Percentiles rank a stretch among this genome's conserved stretches.
These are phyloP conservation scores for Anguilla marmorata DNA, from an alignment of 2,797 vertebrate species.

Conservation along the genomic window DNA sequence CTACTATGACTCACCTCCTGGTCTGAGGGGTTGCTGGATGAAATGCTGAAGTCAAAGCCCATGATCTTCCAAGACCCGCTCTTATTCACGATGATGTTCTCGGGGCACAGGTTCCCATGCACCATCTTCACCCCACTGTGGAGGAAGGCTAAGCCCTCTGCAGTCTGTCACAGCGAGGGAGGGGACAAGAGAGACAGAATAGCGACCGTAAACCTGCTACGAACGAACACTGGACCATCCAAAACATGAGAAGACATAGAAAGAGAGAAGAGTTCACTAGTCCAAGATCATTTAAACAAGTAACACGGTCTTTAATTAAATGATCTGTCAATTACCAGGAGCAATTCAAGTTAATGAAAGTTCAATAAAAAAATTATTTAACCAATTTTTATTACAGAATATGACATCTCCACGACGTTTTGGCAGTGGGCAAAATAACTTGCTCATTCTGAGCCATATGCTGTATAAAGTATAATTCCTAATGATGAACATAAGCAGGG, in stretches of 20 bases:
- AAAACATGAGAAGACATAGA: slow-evolving; percentile 2
- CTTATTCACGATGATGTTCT: slow-evolving; percentile 98
- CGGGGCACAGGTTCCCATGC: slow-evolving; percentile 89
- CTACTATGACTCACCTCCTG: slow-evolving; percentile 76
- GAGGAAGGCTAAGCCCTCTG: slow-evolving; percentile 94
- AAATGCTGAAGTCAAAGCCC: slow-evolving; percentile 97
- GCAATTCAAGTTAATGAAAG: background rate
- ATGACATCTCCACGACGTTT: background rate
- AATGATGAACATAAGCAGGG: background rate
- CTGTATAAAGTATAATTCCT: background rate
- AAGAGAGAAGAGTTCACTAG: background rate
- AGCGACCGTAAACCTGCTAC: background rate
- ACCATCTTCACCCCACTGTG: slow-evolving; percentile 98
- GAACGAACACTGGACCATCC: background rate
- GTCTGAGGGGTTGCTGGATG: slow-evolving; percentile 88
- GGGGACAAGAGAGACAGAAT: background rate
- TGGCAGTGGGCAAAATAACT: background rate
- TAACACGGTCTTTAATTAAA: too few relatives aligned
- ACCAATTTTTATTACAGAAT: background rate
- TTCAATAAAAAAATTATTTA: background rate
- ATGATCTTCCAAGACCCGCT: slow-evolving; percentile 99
- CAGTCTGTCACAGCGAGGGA: slow-evolving; percentile 73
- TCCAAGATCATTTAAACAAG: background rate
- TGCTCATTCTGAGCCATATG: background rate
- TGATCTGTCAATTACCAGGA: background rate